Percentiles rank a stretch among this genome's conserved stretches.
Conservation (phyloP, 2,888 invertebrate genomes). For the Scotopteryx bipunctaria region DNA sequence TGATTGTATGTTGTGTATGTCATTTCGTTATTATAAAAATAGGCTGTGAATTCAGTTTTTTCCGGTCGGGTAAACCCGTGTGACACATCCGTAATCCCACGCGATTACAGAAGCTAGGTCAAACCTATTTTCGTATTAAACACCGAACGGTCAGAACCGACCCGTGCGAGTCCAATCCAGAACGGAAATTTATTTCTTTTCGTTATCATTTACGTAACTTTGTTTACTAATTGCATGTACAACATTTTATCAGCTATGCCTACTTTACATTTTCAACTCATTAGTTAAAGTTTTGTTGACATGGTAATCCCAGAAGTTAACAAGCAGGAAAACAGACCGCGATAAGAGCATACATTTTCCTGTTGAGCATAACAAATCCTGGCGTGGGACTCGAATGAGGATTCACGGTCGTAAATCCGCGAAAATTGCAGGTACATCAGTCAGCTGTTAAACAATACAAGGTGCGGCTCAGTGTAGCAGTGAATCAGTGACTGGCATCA, state of each 20-base stretch:
- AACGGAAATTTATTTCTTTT: slow-evolving; percentile 41
- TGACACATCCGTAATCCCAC: slow-evolving; percentile 68
- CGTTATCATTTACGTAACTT: slow-evolving; percentile 36
- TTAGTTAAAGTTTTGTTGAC: slow-evolving; percentile 17
- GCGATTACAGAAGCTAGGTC: slow-evolving; percentile 62
- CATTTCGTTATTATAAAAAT: slow-evolving; percentile 44
- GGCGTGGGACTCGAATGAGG: slow-evolving; percentile 35
- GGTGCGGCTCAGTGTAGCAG: slow-evolving; percentile 52
- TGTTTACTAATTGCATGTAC: slow-evolving; percentile 11
- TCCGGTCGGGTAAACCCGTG: slow-evolving; percentile 65
- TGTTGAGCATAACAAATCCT: slow-evolving; percentile 31
- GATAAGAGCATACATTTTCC: slow-evolving; percentile 26
- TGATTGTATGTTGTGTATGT: slow-evolving; percentile 21
- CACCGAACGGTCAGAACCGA: slow-evolving; percentile 50
- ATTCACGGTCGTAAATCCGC: slow-evolving; percentile 39
- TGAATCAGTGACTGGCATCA: slow-evolving; percentile 67
- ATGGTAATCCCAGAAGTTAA: slow-evolving; percentile 30
- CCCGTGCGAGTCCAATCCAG: slow-evolving; percentile 25
- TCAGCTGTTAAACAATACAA: slow-evolving; percentile 62
- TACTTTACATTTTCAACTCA: slow-evolving; percentile 9
- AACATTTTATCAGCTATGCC: slow-evolving; percentile 8
- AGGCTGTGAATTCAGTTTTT: slow-evolving; percentile 52
- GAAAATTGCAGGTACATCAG: slow-evolving; percentile 43
- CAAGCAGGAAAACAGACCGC: slow-evolving; percentile 23
- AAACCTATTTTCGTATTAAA: slow-evolving; percentile 66